Conservation (phyloP, 2,113 vertebrate species). For the Forbesichthys agassizii region DNA sequence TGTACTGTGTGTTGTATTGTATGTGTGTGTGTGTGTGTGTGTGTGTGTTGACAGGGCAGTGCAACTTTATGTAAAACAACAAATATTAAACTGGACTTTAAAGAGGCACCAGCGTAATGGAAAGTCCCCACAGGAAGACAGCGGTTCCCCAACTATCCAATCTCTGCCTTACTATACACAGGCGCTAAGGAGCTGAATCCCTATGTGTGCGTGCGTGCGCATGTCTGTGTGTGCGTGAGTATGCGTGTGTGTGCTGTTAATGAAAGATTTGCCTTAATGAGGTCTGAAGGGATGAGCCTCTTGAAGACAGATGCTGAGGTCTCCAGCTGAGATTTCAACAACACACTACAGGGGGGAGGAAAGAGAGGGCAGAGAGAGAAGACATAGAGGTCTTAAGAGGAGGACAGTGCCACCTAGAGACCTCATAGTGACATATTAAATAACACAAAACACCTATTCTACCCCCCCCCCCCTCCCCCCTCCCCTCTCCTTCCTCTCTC, state of each 20-base stretch:
- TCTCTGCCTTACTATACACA: slow-evolving; percentile 26
- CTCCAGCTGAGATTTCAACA: slow-evolving; percentile 20
- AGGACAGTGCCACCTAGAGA: slow-evolving; percentile 80
- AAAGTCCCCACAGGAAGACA: slow-evolving; percentile 57
- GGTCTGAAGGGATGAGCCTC: slow-evolving; percentile 48
- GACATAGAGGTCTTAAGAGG: slow-evolving; percentile 54
- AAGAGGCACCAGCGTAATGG: slow-evolving; percentile 39
- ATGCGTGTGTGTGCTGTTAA: slow-evolving; percentile 25
- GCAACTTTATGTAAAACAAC: slow-evolving; percentile 8
- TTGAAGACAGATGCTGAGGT: slow-evolving; percentile 43
- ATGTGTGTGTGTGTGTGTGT: background rate
- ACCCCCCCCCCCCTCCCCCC: too few relatives aligned
- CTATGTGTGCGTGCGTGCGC: slow-evolving; percentile 25
- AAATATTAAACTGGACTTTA: slow-evolving; percentile 40
- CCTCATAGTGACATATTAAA: slow-evolving; percentile 27
- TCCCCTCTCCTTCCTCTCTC: background rate
- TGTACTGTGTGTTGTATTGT: too few relatives aligned
- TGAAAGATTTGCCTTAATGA: slow-evolving; percentile 53
- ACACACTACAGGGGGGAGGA: background rate
- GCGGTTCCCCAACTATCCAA: slow-evolving; percentile 50
- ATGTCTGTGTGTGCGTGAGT: background rate
- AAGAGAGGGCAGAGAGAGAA: background rate
- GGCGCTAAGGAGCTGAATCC: slow-evolving; percentile 26
- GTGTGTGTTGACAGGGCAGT: background rate
- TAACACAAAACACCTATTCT: background rate